These are phyloP conservation scores for Chlamydotis undulata DNA, from an alignment of 2,113 vertebrate genomes.

Conservation along the genomic window DNA sequence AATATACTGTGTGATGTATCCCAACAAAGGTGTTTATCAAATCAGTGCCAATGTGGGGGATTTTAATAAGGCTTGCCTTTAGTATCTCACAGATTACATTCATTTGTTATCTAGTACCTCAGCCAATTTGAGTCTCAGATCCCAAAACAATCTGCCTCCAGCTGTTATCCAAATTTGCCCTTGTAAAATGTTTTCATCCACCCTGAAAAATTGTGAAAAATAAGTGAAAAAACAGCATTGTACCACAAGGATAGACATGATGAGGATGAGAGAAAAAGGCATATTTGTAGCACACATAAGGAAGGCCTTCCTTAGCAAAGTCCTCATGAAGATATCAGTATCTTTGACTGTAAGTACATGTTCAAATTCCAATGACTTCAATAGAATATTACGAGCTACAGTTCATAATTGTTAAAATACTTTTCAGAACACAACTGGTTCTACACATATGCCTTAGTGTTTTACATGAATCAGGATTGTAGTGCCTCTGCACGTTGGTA, in stretches of 20 bases:
- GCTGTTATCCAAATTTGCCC: constrained; percentile 54
- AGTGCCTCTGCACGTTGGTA: not conserved
- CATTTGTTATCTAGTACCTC: constrained; percentile 30
- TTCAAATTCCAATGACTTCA: not conserved
- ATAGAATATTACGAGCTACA: not conserved
- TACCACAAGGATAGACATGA: not conserved
- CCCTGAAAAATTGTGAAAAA: constrained; percentile 19
- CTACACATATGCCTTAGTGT: not conserved
- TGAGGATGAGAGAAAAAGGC: not conserved
- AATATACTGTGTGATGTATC: constrained; percentile 29
- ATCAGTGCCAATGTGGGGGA: not conserved
- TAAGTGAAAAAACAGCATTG: not conserved
- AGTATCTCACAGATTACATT: constrained; percentile 6
- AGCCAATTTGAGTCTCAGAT: constrained; percentile 49
- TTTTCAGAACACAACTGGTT: not conserved
- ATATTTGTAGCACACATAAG: not conserved
- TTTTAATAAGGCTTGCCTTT: constrained; percentile 41
- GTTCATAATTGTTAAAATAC: not conserved
- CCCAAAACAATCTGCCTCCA: constrained; percentile 55
- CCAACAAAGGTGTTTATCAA: constrained; percentile 7
- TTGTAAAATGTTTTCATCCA: constrained; percentile 5
- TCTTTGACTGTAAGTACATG: not conserved
- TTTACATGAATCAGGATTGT: not conserved
- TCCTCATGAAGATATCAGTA: not conserved
- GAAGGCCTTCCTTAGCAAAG: not conserved